Conservation (phyloP, 2,113 vertebrate species). For the Misgurnus mizolepis region DNA sequence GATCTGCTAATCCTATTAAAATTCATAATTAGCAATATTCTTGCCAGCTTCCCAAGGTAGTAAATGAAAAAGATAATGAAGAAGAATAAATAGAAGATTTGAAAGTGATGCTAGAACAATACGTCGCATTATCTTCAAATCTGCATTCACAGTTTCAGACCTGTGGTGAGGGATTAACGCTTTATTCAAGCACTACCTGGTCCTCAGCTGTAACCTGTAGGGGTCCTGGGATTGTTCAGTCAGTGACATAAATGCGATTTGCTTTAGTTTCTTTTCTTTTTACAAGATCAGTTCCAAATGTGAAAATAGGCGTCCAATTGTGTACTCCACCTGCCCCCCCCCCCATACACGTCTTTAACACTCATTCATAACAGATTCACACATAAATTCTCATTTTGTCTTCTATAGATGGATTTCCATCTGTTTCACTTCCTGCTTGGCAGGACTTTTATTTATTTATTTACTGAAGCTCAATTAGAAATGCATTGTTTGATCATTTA, state of each 20-base stretch:
- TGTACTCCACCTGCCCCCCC: too few relatives aligned
- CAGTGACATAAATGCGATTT: constrained; percentile 36
- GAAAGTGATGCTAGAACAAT: constrained; percentile 62
- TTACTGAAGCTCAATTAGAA: background rate
- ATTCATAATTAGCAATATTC: constrained; percentile 64
- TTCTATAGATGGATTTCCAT: constrained; percentile 7
- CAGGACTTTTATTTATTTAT: background rate
- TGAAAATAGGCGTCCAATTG: background rate
- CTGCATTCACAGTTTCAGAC: constrained; percentile 38
- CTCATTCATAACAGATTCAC: background rate
- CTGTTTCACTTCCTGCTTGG: constrained; percentile 15
- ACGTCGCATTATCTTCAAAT: constrained; percentile 57
- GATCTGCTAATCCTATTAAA: constrained; percentile 71
- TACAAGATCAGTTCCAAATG: background rate
- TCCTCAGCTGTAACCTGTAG: background rate
- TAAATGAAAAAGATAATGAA: constrained; percentile 43
- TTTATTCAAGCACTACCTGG: background rate
- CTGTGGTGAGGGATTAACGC: constrained; percentile 47
- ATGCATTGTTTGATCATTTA: background rate
- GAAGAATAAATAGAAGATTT: constrained; percentile 50
- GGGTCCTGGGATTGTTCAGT: constrained; percentile 9
- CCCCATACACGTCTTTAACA: background rate
- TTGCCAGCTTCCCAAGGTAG: constrained; percentile 53
- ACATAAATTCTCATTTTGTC: background rate
- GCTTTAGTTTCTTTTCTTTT: constrained; percentile 44